A percentile compares a stretch with the other conserved stretches of the same genome.
Conservation (phyloP, 2,113 vertebrate genomes). For the Stomatorhinus ivindoensis region DNA sequence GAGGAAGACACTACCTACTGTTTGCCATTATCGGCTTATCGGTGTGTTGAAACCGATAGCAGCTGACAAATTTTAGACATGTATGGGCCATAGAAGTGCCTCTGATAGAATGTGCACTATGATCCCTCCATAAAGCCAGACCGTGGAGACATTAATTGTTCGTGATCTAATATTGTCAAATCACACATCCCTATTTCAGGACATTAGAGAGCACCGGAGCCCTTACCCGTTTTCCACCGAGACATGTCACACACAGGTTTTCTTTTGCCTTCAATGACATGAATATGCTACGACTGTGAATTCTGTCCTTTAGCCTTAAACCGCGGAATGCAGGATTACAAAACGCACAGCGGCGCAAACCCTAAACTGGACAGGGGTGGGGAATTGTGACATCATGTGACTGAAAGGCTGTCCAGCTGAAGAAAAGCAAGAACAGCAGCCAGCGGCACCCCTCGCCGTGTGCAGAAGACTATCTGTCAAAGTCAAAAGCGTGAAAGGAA, state of each 20-base stretch:
- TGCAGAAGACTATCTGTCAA: background rate
- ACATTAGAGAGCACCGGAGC: background rate
- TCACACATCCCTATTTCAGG: background rate
- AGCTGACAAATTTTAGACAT: no score
- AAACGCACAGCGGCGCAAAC: background rate
- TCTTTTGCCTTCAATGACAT: slow-evolving; percentile 2
- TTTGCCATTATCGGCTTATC: no score
- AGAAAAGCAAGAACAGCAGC: background rate
- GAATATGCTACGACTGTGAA: background rate
- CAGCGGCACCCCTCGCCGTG: background rate
- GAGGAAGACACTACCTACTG: background rate
- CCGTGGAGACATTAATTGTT: background rate
- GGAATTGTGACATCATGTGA: slow-evolving; percentile 1
- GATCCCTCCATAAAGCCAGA: background rate
- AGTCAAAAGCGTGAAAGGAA: background rate
- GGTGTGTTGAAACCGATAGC: background rate
- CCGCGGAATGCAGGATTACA: slow-evolving; percentile 16
- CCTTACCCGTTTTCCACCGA: background rate
- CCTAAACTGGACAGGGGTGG: background rate
- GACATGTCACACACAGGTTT: slow-evolving; percentile 16
- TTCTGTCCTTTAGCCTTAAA: slow-evolving; percentile 13
- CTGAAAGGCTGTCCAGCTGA: background rate
- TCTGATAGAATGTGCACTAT: no score
- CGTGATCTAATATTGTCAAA: background rate
- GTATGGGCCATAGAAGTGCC: no score